These are phyloP conservation scores for Porites australiensis DNA, from an alignment of 64 coral and sea anemone genomes.

Conservation along the genomic window DNA sequence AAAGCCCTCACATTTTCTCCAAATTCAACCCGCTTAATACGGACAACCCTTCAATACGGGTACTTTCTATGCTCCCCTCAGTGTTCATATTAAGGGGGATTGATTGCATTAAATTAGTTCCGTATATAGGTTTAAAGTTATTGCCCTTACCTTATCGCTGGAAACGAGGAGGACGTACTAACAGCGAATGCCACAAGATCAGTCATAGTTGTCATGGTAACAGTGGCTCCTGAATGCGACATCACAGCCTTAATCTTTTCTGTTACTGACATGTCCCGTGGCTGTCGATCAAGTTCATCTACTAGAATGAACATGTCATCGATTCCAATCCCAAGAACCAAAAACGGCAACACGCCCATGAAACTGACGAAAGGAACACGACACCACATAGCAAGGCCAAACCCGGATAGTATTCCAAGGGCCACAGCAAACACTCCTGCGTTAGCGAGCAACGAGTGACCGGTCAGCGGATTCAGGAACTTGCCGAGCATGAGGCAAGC, in stretches of 20 bases:
- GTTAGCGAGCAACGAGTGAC: conserved; percentile 22
- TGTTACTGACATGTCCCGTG: background rate
- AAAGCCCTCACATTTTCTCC: too few relatives aligned
- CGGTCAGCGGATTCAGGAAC: conserved; percentile 43
- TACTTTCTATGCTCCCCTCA: too few relatives aligned
- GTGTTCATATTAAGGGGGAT: too few relatives aligned
- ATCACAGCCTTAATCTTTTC: conserved; percentile 12
- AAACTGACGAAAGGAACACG: conserved; percentile 29
- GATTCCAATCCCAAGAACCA: conserved; percentile 34
- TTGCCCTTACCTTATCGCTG: conserved; percentile 2
- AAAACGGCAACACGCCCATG: conserved; percentile 32
- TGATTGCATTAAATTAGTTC: too few relatives aligned
- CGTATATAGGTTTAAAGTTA: too few relatives aligned
- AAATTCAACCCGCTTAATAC: too few relatives aligned
- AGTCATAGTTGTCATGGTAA: conserved; percentile 45
- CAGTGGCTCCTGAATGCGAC: background rate
- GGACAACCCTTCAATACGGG: too few relatives aligned
- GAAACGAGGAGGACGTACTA: background rate
- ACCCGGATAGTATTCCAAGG: background rate
- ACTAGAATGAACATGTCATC: conserved; percentile 45
- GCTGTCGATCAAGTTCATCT: conserved; percentile 37
- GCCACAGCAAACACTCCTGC: conserved; percentile 7
- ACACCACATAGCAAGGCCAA: background rate
- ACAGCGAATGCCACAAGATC: conserved; percentile 34
- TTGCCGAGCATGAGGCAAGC: conserved; percentile 34